Conservation (phyloP, 2,113 vertebrate genomes). For the Geococcyx californianus region DNA sequence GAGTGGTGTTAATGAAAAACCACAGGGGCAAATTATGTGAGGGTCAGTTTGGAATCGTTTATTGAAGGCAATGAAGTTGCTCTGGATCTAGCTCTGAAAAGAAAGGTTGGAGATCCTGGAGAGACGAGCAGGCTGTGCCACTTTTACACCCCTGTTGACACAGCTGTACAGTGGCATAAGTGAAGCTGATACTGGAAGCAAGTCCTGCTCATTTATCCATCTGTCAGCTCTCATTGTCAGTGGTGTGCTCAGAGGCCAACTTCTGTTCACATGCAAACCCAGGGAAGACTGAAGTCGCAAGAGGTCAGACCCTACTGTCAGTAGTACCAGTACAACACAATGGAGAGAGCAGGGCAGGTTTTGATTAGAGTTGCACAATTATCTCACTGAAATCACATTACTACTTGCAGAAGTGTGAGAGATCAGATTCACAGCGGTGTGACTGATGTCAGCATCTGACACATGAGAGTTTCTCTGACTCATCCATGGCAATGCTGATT, state of each 20-base stretch:
- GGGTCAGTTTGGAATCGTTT: not conserved
- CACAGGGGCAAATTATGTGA: not conserved
- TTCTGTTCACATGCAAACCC: not conserved
- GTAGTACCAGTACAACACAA: not conserved
- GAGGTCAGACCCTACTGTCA: not conserved
- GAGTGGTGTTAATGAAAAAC: not conserved
- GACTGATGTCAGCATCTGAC: conserved; percentile 32
- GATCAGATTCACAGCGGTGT: not conserved
- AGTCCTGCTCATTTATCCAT: not conserved
- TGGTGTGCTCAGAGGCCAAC: rapidly evolving
- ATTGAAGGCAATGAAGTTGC: not conserved
- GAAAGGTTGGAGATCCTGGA: not conserved
- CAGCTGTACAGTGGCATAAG: not conserved
- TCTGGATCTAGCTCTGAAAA: not conserved
- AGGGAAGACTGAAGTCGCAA: not conserved
- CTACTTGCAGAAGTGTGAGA: conserved; percentile 12
- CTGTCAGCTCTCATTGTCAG: not conserved
- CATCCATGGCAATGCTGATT: not conserved
- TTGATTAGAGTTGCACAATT: not conserved
- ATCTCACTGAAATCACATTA: not conserved
- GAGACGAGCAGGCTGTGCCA: not conserved
- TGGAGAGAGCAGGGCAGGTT: not conserved
- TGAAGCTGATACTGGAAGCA: not conserved
- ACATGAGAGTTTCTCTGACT: conserved; percentile 32
- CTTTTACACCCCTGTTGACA: not conserved